Evolutionary conservation across 1,140 invertebrate species (phyloP).

Genomic region (Chymomyza costata): DNA sequence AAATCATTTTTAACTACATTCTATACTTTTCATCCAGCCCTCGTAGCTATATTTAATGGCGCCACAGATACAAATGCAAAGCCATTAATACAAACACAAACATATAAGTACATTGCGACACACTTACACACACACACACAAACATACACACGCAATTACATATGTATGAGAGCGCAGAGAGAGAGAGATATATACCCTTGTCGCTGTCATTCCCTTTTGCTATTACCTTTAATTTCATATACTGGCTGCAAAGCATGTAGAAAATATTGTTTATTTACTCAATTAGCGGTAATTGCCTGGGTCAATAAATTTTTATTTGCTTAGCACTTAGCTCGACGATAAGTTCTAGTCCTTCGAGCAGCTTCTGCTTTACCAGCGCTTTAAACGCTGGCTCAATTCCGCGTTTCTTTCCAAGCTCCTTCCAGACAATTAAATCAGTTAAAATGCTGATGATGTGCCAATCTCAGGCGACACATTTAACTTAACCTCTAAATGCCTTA

Average conservation of each 20-base stretch:
- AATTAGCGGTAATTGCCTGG: conserved; percentile 65
- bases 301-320: conserved; percentile 70
- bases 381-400: no score
- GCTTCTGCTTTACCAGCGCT: background rate
- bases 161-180: no score
- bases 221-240: conserved; percentile 38
- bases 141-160: no score
- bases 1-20: no score
- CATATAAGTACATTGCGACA: no score
- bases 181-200: no score
- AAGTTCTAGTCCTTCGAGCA: background rate
- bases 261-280: conserved; percentile 64
- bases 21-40: no score
- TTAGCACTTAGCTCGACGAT: conserved; percentile 3
- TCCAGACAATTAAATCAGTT: conserved; percentile 17
- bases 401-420: no score
- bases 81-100: conserved; percentile 13
- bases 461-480: conserved; percentile 28
- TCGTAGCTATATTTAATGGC: no score
- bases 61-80: background rate
- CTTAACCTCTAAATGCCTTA: conserved; percentile 27
- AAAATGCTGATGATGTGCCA: conserved; percentile 36
- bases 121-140: conserved; percentile 25
- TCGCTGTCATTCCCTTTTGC: conserved; percentile 26
- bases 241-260: conserved; percentile 32